phyloP scores from a whole-genome alignment of 1,140 invertebrate genomes.

The Calephelis nemesis region DNA sequence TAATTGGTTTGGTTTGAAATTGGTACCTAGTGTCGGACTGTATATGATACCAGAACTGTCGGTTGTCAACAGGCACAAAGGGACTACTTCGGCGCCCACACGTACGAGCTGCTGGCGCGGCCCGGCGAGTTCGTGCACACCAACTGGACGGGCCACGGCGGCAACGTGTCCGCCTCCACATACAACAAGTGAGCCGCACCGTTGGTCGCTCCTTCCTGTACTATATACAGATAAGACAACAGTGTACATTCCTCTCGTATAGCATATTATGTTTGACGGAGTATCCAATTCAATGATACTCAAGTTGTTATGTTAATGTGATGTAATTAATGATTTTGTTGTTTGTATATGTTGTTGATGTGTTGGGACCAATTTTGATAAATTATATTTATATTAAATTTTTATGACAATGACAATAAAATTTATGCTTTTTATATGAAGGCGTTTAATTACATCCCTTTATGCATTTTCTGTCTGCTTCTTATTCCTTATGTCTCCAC shows the following conservation, averaged over 20 bases:
- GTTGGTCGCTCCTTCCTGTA: not conserved
- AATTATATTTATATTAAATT: conserved; percentile 22
- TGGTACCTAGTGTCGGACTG: no score
- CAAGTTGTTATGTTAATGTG: conserved; percentile 12
- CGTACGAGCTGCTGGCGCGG: conserved; percentile 93
- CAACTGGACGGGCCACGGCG: conserved; percentile 99
- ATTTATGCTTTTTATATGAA: conserved; percentile 23
- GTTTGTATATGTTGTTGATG: conserved; percentile 17
- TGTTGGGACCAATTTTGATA: conserved; percentile 23
- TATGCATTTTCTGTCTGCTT: no score
- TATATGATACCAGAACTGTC: no score
- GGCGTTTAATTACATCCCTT: conserved; percentile 2
- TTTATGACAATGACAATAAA: conserved; percentile 23
- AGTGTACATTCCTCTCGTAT: conserved; percentile 3
- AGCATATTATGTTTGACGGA: not conserved
- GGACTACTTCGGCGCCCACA: conserved; percentile 99
- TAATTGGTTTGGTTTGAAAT: no score
- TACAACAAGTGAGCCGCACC: conserved; percentile 88
- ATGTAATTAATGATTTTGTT: conserved; percentile 2
- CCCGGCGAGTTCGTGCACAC: conserved; percentile 97
- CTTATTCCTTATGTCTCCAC: no score
- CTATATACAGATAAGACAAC: conserved; percentile 8
- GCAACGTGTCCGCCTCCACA: conserved; percentile 96
- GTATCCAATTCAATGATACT: conserved; percentile 7
- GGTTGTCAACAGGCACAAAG: conserved; percentile 89